These are phyloP conservation scores for Corella eumyota DNA, from an alignment of 23 tunicate species.

Conservation along the genomic window DNA sequence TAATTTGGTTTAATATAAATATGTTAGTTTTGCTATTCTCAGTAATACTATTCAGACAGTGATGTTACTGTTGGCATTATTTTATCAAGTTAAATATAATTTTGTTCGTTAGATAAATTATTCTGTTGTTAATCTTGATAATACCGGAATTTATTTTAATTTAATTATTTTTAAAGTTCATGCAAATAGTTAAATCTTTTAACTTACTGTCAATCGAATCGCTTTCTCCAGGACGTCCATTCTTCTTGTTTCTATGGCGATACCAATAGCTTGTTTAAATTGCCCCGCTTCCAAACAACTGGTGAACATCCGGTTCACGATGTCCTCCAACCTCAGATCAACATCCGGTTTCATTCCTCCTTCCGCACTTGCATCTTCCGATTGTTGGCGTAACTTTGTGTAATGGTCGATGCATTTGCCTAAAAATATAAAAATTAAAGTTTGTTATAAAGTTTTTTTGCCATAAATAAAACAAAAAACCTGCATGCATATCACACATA, in stretches of 20 bases:
- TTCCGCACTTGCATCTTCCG: constrained; percentile 39
- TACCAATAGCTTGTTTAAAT: constrained; percentile 88
- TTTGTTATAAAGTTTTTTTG: neutral
- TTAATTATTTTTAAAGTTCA: no score
- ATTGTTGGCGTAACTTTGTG: constrained; percentile 77
- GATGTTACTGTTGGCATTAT: no score
- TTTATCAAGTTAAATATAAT: no score
- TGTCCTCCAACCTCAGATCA: constrained; percentile 78
- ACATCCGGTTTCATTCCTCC: constrained; percentile 65
- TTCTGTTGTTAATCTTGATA: no score
- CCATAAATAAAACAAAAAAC: no score
- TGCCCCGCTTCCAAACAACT: constrained; percentile 79
- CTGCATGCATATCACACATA: no score
- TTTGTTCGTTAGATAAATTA: no score
- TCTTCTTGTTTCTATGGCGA: constrained; percentile 87
- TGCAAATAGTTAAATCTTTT: no score
- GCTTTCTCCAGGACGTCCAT: constrained; percentile 92
- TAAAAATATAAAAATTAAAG: constrained; percentile 5
- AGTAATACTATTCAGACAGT: no score
- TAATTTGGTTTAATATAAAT: no score
- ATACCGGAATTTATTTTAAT: no score
- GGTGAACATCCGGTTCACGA: constrained; percentile 90
- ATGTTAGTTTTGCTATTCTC: no score
- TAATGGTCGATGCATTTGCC: constrained; percentile 90
- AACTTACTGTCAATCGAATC: constrained; percentile 39